Evolutionary conservation across 2,113 vertebrate species (phyloP).

Genomic region (Carollia perspicillata): DNA sequence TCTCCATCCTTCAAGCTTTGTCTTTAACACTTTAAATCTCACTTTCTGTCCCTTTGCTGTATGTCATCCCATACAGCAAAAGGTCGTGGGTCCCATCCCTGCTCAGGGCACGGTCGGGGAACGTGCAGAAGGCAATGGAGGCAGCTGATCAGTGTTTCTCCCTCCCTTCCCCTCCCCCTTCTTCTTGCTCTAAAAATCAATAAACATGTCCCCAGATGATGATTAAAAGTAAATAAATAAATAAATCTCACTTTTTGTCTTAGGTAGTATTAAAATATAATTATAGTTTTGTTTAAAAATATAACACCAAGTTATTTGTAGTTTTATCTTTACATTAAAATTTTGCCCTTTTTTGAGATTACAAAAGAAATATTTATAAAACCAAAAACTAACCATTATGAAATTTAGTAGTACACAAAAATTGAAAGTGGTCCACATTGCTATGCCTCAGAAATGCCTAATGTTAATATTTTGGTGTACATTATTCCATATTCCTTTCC

Average conservation of each 20-base stretch:
- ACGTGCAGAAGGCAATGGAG: too few relatives aligned
- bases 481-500: not conserved
- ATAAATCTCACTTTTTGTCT: not conserved
- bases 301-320: not conserved
- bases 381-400: not conserved
- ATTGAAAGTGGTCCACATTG: not conserved
- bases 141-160: too few relatives aligned
- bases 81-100: too few relatives aligned
- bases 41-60: not conserved
- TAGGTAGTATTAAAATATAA: not conserved
- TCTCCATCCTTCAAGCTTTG: not conserved
- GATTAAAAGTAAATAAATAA: not conserved
- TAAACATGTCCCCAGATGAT: too few relatives aligned
- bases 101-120: too few relatives aligned
- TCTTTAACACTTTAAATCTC: not conserved
- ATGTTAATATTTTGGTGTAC: not conserved
- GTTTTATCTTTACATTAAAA: slow-evolving; percentile 35
- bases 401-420: not conserved
- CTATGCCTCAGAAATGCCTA: not conserved
- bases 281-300: slow-evolving; percentile 14
- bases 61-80: too few relatives aligned
- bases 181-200: too few relatives aligned
- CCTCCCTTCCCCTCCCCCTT: too few relatives aligned
- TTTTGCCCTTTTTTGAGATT: not conserved
- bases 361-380: slow-evolving; percentile 7